Conservation (phyloP, 2,113 vertebrate genomes). For the Nycticryphes semicollaris region DNA sequence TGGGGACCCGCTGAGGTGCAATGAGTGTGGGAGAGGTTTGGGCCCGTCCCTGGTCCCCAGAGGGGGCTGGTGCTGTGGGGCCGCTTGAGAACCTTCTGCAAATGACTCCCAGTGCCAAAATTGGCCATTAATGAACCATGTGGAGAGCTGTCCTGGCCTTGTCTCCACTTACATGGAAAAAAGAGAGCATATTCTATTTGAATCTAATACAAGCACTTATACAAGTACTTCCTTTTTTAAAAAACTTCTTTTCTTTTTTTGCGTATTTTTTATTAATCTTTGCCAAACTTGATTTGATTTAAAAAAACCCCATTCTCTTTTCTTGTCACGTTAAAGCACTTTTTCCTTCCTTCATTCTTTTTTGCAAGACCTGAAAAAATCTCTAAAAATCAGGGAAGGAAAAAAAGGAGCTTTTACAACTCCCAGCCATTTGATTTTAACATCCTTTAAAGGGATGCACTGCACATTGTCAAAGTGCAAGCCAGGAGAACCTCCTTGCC, state of each 20-base stretch:
- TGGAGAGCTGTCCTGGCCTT: background rate
- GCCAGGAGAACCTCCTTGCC: background rate
- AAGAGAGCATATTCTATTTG: rapidly evolving
- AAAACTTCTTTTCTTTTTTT: background rate
- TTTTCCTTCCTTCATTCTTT: background rate
- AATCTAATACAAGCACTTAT: background rate
- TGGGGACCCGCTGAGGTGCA: rapidly evolving
- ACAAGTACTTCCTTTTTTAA: background rate
- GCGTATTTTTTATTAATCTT: background rate
- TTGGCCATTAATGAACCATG: rapidly evolving
- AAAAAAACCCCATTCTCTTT: background rate
- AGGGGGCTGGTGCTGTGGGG: background rate
- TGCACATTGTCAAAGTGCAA: rapidly evolving
- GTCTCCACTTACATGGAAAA: background rate
- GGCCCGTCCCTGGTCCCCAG: rapidly evolving
- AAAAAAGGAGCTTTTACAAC: background rate
- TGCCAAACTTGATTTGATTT: background rate
- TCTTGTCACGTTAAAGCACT: background rate
- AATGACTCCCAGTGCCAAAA: rapidly evolving
- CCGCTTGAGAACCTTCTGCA: background rate
- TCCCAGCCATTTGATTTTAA: background rate
- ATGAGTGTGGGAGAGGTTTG: background rate
- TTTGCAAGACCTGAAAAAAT: background rate
- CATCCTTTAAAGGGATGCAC: background rate
- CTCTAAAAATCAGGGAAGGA: background rate